Evolutionary conservation across 2,113 vertebrate species (phyloP), one percentile per base, ranked within the genome.

Genomic region (Turnix velox): DNA sequence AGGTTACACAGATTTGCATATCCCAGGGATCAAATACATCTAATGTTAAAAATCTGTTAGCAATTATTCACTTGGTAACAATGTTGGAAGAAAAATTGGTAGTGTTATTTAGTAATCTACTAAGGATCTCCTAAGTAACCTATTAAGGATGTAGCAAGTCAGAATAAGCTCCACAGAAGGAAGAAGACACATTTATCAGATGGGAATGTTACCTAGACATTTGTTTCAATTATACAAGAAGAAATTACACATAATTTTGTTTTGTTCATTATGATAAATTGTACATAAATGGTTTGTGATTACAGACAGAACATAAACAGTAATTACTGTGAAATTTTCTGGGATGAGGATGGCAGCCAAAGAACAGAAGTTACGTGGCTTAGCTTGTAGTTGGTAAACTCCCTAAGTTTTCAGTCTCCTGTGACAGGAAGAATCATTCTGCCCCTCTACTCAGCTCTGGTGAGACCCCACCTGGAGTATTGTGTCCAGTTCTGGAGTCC

Each of bases 191-290:
- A n/a, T 93, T 65, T 88, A 55, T 88, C 55, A 58, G 54, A 83
- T 73, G 22, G 42, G 39, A 86, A 39, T 75, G 13, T 93, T 93
- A 87, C 65, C 91, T 80, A 78, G 76, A 74, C 75, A 74, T 63
- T 94, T 96, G 57, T 84, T 93, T 90, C 43, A n/a, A 73, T 62
- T 79, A 25, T 91, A 59, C 46, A 79, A 81, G 79, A 69, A 92
- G 49, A 92, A 87, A 84, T 77, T 68, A 79, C 90, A 54, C 84
- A 49, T 80, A 90, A 92, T 67, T 55, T 61, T 48, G 66, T 87
- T 93, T 92, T 84, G 67, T 86, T 93, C 10, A 12, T 75, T 43
- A 43, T n/a, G 89, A 62, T 58, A 91, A 90, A 87, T 84, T 61
- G 17, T 20, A 52, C 31, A 55, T 49, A 48, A 85, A 72, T 84